These are phyloP conservation scores for Luehdorfia chinensis DNA, from an alignment of 1,140 invertebrate species.

Conservation along the genomic window DNA sequence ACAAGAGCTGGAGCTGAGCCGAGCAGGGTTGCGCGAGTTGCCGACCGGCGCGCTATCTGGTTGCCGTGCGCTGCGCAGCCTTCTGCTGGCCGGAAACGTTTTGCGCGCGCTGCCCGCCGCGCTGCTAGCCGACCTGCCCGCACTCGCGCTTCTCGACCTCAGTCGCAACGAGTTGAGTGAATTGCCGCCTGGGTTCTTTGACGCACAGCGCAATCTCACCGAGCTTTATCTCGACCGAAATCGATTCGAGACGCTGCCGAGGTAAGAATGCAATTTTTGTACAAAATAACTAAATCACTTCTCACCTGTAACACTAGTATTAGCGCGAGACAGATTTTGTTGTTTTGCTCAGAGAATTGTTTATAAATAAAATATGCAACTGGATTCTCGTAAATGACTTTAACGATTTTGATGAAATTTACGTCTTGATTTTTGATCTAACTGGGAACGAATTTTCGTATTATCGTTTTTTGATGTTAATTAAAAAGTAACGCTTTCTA, in stretches of 20 bases:
- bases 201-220: constrained; percentile 5
- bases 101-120: constrained; percentile 17
- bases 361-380: too few relatives aligned
- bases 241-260: constrained; percentile 14
- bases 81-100: not conserved
- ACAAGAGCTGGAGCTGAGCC: constrained; percentile 17
- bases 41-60: not conserved
- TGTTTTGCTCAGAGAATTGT: too few relatives aligned
- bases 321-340: too few relatives aligned
- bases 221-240: constrained; percentile 22
- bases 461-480: too few relatives aligned
- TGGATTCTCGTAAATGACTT: too few relatives aligned
- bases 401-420: too few relatives aligned
- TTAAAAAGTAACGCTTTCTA: too few relatives aligned
- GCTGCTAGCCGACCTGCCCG: constrained; percentile 20
- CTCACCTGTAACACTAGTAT: too few relatives aligned
- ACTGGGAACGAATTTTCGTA: too few relatives aligned
- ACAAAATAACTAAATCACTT: too few relatives aligned
- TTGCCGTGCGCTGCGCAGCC: constrained; percentile 1
- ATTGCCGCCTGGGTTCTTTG: constrained; percentile 21
- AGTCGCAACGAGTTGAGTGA: constrained; percentile 17
- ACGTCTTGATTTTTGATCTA: too few relatives aligned
- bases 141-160: constrained; percentile 23
- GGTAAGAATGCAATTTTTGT: too few relatives aligned
- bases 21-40: not conserved